phyloP scores from a whole-genome alignment of 2,888 invertebrate species.

The Eupsilia transversa region DNA sequence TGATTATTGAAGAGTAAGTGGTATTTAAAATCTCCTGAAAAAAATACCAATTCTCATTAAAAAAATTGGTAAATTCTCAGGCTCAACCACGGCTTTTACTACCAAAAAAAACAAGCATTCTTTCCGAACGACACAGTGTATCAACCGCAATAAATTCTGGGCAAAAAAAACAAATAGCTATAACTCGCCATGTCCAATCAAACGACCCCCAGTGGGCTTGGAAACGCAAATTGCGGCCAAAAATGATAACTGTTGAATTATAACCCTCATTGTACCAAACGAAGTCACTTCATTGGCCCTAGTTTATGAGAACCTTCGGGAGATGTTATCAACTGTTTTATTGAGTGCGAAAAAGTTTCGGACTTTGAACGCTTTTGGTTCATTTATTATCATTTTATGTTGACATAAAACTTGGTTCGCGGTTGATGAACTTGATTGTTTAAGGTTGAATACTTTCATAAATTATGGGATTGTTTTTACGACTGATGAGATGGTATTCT shows the following conservation, averaged over 20 bases:
- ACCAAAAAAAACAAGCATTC: slow-evolving; percentile 27
- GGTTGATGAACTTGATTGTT: slow-evolving; percentile 43
- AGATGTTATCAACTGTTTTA: slow-evolving; percentile 79
- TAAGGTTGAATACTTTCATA: slow-evolving; percentile 27
- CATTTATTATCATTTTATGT: slow-evolving; percentile 64
- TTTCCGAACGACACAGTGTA: slow-evolving; percentile 53
- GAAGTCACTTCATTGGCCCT: slow-evolving; percentile 76
- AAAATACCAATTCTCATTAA: background rate
- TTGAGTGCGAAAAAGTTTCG: slow-evolving; percentile 71
- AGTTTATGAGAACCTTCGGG: slow-evolving; percentile 77
- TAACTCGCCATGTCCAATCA: slow-evolving; percentile 80
- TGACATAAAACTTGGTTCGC: slow-evolving; percentile 48
- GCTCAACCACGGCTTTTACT: background rate
- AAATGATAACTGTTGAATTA: slow-evolving; percentile 85
- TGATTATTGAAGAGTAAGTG: too few relatives aligned
- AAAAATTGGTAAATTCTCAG: slow-evolving; percentile 17
- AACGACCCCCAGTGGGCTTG: slow-evolving; percentile 79
- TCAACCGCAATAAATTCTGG: slow-evolving; percentile 68
- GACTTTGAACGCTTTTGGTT: slow-evolving; percentile 58
- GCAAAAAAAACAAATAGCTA: slow-evolving; percentile 72
- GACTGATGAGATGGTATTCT: background rate
- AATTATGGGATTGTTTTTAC: slow-evolving; percentile 34
- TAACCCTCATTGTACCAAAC: slow-evolving; percentile 76
- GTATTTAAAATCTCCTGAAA: background rate
- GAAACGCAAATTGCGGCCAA: slow-evolving; percentile 81